Evolutionary conservation across 2,797 vertebrate species (phyloP).

Genomic region (Argya squamiceps): DNA sequence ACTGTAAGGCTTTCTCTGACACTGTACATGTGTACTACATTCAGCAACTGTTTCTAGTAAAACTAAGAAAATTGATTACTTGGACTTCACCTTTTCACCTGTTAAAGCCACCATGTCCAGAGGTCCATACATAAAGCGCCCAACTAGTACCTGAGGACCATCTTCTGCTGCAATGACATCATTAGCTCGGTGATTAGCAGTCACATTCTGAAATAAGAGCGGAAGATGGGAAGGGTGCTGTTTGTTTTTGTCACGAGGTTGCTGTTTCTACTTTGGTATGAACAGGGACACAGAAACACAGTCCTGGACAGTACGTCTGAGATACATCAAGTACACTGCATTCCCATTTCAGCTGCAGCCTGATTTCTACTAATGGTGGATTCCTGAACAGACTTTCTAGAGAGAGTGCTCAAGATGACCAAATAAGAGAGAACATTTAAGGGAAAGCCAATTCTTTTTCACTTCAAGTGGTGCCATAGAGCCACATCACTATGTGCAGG

Average conservation of each 20-base stretch:
- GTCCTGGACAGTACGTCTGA: neutral
- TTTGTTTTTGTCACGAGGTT: neutral
- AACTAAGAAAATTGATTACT: neutral
- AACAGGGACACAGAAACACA: neutral
- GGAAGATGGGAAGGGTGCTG: neutral
- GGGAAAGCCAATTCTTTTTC: neutral
- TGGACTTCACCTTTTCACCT: slow-evolving; percentile 89
- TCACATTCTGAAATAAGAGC: slow-evolving; percentile 86
- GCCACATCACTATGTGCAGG: neutral
- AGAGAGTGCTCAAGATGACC: neutral
- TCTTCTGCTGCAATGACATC: slow-evolving; percentile 93
- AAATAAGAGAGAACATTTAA: neutral
- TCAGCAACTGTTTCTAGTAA: neutral
- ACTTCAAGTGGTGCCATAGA: neutral
- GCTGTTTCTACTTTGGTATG: neutral
- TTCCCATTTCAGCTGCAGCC: neutral
- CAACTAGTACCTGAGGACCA: slow-evolving; percentile 89
- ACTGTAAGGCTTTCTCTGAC: neutral
- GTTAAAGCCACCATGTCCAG: slow-evolving; percentile 98
- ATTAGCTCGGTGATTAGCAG: slow-evolving; percentile 94
- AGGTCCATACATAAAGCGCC: slow-evolving; percentile 98
- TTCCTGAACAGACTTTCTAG: neutral
- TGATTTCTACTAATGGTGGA: neutral
- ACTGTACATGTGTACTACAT: neutral
- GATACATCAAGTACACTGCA: accelerated